phyloP scores from a whole-genome alignment of 1,140 invertebrate genomes.

The Aphis gossypii region DNA sequence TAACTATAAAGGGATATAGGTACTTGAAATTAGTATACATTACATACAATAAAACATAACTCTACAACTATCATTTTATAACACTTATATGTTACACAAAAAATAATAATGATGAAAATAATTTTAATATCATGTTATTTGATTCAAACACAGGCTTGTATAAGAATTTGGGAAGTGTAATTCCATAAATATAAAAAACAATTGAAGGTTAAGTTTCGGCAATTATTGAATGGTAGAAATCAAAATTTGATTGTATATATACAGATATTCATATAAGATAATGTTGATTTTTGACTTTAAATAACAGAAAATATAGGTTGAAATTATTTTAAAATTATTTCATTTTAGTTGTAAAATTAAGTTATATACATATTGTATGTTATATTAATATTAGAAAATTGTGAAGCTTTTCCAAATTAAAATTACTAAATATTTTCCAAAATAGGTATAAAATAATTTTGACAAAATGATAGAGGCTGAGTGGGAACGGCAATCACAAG shows the following conservation, averaged over 20 bases:
- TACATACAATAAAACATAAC: neutral
- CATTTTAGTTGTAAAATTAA: no score
- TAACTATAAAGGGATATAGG: slow-evolving; percentile 73
- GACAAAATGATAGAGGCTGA: no score
- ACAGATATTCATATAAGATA: neutral
- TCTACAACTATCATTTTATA: neutral
- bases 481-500: no score
- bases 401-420: neutral
- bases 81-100: neutral
- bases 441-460: no score
- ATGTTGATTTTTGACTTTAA: neutral
- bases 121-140: neutral
- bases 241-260: neutral
- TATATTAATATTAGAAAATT: neutral
- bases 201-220: neutral
- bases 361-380: no score
- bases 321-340: neutral
- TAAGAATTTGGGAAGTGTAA: neutral
- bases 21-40: neutral
- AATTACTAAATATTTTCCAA: neutral
- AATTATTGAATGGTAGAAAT: no score
- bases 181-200: neutral
- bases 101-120: neutral
- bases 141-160: neutral
- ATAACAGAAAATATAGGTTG: neutral